These are phyloP conservation scores for Desoria tigrina DNA, from an alignment of 2,888 invertebrate species.

Conservation along the genomic window DNA sequence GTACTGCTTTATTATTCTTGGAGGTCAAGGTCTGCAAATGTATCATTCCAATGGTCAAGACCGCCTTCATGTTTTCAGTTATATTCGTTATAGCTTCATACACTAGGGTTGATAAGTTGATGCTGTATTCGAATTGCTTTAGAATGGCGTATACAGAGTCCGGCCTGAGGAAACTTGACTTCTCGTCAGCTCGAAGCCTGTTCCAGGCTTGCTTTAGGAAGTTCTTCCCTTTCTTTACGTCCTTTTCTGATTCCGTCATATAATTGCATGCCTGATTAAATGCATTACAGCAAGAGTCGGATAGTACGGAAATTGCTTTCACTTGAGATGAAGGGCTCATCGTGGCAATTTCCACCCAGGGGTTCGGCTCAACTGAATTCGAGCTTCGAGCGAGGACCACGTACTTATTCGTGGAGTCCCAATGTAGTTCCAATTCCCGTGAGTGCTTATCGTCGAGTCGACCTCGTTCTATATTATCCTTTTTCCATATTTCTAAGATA, in stretches of 20 bases:
- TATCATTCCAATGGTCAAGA: no score
- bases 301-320: no score
- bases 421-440: background rate
- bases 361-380: no score
- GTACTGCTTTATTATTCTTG: no score
- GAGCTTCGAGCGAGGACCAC: background rate
- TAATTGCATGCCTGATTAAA: background rate
- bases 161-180: background rate
- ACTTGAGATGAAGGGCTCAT: no score
- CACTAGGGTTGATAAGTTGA: background rate
- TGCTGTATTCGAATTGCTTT: background rate
- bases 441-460: no score
- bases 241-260: background rate
- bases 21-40: no score
- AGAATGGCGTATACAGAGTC: background rate
- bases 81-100: no score
- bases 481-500: background rate
- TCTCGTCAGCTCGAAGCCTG: background rate
- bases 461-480: no score
- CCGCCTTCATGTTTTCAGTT: no score
- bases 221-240: background rate
- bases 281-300: no score
- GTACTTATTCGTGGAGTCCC: background rate
- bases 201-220: background rate
- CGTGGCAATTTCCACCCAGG: no score